These are phyloP conservation scores for Scaptomyza caliginosa DNA, from an alignment of 2,888 invertebrate species.

Conservation along the genomic window DNA sequence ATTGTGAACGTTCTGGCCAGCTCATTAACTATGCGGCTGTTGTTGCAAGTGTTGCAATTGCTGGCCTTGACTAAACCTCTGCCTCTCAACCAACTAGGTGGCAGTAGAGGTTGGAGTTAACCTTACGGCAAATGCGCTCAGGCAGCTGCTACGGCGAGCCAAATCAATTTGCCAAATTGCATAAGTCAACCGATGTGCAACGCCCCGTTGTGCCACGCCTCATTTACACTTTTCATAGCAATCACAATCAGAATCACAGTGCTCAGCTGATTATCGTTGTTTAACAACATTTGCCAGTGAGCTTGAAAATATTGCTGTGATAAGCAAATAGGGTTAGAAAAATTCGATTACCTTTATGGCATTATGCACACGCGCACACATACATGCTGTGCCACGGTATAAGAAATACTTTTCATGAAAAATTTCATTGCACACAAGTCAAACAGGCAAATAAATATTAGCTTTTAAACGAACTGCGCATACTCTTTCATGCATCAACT, in stretches of 20 bases:
- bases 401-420: slow-evolving; percentile 35
- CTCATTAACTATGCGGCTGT: slow-evolving; percentile 58
- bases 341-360: slow-evolving; percentile 54
- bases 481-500: slow-evolving; percentile 9
- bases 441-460: slow-evolving; percentile 22
- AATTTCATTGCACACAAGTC: slow-evolving; percentile 18
- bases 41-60: slow-evolving; percentile 28
- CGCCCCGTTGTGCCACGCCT: slow-evolving; percentile 8
- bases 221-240: not conserved
- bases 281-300: slow-evolving; percentile 1
- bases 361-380: slow-evolving; percentile 3
- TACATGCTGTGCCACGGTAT: slow-evolving; percentile 3
- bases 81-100: slow-evolving; percentile 6
- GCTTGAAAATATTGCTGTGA: slow-evolving; percentile 8
- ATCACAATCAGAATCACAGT: not conserved
- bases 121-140: not conserved
- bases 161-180: slow-evolving; percentile 58
- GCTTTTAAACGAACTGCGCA: not conserved
- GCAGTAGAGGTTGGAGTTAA: not conserved
- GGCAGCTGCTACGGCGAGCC: not conserved
- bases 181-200: slow-evolving; percentile 15
- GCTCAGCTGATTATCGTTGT: slow-evolving; percentile 16
- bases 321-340: slow-evolving; percentile 28
- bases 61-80: not conserved
- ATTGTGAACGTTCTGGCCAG: slow-evolving; percentile 5